phyloP scores from a whole-genome alignment of 2,888 invertebrate genomes.

The Diploptera punctata region DNA sequence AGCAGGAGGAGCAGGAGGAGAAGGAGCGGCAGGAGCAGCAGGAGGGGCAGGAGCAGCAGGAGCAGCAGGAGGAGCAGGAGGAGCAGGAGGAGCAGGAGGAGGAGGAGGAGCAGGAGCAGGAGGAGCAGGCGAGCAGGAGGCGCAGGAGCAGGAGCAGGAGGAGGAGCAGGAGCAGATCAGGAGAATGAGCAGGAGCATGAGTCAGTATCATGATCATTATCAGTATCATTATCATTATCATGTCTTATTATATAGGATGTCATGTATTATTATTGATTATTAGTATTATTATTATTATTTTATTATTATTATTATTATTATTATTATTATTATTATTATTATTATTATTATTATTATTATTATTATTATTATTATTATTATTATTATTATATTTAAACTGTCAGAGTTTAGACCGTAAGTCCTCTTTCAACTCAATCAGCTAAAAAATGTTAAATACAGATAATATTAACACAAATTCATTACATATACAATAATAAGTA shows the following conservation, averaged over 20 bases:
- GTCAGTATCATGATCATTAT: no score
- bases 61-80: neutral
- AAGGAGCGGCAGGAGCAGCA: no score
- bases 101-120: conserved; percentile 1
- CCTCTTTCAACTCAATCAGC: no score
- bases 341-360: conserved; percentile 8
- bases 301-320: conserved; percentile 7
- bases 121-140: neutral
- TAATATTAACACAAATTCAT: no score
- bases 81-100: neutral
- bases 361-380: conserved; percentile 8
- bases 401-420: no score
- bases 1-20: neutral
- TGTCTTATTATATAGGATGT: no score
- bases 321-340: conserved; percentile 7
- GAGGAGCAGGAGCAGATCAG: neutral
- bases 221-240: no score
- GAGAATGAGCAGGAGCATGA: no score
- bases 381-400: neutral
- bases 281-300: neutral
- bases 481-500: no score
- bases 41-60: neutral
- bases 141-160: neutral
- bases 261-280: neutral
- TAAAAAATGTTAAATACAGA: no score